Percentiles rank a stretch among this genome's conserved stretches.
Evolutionary conservation across 2,888 invertebrate species (phyloP).

Genomic region (Stenoptilia bipunctidactyla): DNA sequence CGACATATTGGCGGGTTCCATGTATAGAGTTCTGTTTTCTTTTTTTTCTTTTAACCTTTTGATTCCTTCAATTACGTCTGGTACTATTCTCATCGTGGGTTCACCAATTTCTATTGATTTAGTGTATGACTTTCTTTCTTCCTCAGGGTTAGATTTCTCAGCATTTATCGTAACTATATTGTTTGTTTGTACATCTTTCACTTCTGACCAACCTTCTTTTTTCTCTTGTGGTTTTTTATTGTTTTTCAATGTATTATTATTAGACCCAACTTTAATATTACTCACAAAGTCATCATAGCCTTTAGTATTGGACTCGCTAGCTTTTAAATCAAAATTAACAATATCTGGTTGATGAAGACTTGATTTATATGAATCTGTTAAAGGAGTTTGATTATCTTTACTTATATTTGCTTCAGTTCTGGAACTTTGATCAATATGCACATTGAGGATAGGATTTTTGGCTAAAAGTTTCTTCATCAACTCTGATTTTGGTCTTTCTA

Average conservation of each 20-base stretch:
- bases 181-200: slow-evolving; percentile 28
- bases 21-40: slow-evolving; percentile 49
- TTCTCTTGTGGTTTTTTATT: slow-evolving; percentile 29
- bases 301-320: slow-evolving; percentile 33
- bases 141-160: slow-evolving; percentile 42
- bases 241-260: slow-evolving; percentile 50
- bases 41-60: slow-evolving; percentile 41
- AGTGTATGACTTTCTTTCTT: slow-evolving; percentile 48
- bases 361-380: slow-evolving; percentile 55
- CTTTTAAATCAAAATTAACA: slow-evolving; percentile 60
- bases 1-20: slow-evolving; percentile 58
- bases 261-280: slow-evolving; percentile 60
- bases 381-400: slow-evolving; percentile 31
- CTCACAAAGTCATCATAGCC: slow-evolving; percentile 62
- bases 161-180: slow-evolving; percentile 59
- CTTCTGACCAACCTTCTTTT: slow-evolving; percentile 43
- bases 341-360: slow-evolving; percentile 62
- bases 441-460: slow-evolving; percentile 62
- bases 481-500: slow-evolving; percentile 74
- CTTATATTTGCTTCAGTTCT: slow-evolving; percentile 40
- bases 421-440: slow-evolving; percentile 48
- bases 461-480: slow-evolving; percentile 71
- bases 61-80: slow-evolving; percentile 57
- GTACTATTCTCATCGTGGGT: slow-evolving; percentile 41
- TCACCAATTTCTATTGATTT: slow-evolving; percentile 65